Percentiles rank a stretch among this genome's conserved stretches.
Conservation (phyloP, 2,888 invertebrate species). For the Cataglyphis albicans region DNA sequence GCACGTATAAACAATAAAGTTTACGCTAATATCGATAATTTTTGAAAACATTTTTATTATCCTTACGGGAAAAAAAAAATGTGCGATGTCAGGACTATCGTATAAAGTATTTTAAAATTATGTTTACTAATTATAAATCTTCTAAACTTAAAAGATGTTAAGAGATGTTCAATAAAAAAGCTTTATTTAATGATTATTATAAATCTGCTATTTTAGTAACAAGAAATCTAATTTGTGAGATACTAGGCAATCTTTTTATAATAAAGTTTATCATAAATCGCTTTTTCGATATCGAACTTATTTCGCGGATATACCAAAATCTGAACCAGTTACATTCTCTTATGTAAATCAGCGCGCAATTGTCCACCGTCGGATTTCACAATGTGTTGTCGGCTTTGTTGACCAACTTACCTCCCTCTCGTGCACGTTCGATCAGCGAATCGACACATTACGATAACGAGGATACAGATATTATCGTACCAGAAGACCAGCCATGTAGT, state of each 20-base stretch:
- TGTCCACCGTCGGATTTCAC: neutral
- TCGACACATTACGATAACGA: conserved; percentile 42
- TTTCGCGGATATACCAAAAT: neutral
- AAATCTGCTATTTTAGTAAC: neutral
- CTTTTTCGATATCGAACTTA: neutral
- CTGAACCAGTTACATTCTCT: neutral
- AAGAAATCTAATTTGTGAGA: neutral
- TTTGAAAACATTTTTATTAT: conserved; percentile 11
- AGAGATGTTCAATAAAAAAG: neutral
- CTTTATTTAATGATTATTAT: neutral
- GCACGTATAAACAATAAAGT: neutral
- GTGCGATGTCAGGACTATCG: too few relatives aligned
- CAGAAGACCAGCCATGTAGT: conserved; percentile 24
- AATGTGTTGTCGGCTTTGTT: neutral
- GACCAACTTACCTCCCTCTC: conserved; percentile 42
- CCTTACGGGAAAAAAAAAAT: neutral
- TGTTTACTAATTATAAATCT: neutral
- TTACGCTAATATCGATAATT: conserved; percentile 12
- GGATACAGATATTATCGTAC: conserved; percentile 42
- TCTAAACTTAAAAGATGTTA: neutral
- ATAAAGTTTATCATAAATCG: neutral
- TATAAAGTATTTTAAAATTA: too few relatives aligned
- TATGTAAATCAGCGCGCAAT: conserved; percentile 4
- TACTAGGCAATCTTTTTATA: neutral
- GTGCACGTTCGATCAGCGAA: neutral